Evolutionary conservation across 2,113 vertebrate genomes (phyloP), one percentile per base, ranked within the genome.

Genomic region (Onychorhynchus coronatus): DNA sequence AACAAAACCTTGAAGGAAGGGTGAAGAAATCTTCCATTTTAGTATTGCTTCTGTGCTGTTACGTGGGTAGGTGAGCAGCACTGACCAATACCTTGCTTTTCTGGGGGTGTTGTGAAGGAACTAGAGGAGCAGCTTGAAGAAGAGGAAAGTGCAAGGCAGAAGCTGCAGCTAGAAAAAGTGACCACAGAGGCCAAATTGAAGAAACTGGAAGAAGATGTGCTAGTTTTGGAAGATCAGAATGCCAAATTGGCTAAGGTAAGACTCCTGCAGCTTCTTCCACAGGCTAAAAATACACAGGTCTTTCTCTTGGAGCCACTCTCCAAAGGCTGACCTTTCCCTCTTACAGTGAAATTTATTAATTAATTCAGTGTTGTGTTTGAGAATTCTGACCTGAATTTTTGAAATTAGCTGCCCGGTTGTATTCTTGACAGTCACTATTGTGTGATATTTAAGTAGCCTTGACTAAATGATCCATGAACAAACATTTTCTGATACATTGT

Each of bases 121-220:
- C 96, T 99, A 59, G 99, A 99, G 97, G 99, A 99, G 93, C 99
- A 99, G 97, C 98, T 99, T 93, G 99, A 99, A 93, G 99, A 99
- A 91, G 99, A 99, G 82, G 99, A 99, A 95, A 99, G 98, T 0
- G 99, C 99, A 74, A 98, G 99, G 66, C 99, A 99, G 97, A 99
- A 99, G 95, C 97, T 99, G 37, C 99, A 99, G 96, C 98, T 99
- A 78, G 99, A 99, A 95, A 99, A 99, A 89, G 99, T 99, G 91
- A 99, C 99, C 55, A 91, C 98, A 6, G 99, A 99, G 91, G 98
- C 99, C 83, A 99, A 99, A 93, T 39, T 99, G 95, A 99, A 99
- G 98, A 99, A 99, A 93, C 92, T 99, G 30, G 99, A 99, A 78
- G 99, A 99, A 33, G 99, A 99, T 37, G 98, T 99, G 74, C 98